These are phyloP conservation scores for Tipula vernalis DNA, from an alignment of 2,888 invertebrate genomes.

Conservation along the genomic window DNA sequence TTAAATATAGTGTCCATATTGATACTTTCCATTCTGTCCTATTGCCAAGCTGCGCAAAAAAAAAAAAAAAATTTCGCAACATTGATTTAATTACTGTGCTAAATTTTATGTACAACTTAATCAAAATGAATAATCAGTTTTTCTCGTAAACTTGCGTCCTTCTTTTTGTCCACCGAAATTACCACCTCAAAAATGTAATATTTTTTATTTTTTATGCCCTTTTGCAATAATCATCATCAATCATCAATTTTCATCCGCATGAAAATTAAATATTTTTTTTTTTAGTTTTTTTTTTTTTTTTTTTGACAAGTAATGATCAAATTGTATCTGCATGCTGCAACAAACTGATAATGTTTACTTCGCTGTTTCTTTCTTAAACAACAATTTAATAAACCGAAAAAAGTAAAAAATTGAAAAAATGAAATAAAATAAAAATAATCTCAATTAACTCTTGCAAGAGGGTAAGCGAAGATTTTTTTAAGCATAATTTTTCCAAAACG, in stretches of 20 bases:
- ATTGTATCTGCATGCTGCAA: neutral
- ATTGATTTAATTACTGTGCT: neutral
- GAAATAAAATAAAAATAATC: neutral
- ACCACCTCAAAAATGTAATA: neutral
- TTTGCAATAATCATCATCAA: neutral
- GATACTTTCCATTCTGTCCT: too few relatives aligned
- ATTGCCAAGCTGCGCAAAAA: too few relatives aligned
- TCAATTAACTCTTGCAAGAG: neutral
- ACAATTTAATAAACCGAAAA: neutral
- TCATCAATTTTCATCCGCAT: neutral
- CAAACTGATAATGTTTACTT: neutral
- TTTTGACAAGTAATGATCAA: neutral
- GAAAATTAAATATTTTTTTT: neutral
- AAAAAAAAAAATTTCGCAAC: neutral
- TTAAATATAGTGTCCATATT: too few relatives aligned
- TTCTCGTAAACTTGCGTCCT: neutral
- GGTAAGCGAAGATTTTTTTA: neutral
- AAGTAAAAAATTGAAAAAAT: neutral
- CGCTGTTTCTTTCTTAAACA: neutral
- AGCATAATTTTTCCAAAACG: neutral
- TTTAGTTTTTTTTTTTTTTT: neutral
- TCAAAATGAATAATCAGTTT: neutral
- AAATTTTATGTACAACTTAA: neutral
- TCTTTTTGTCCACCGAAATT: neutral
- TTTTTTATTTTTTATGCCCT: neutral